These are phyloP conservation scores for Synergus laeviventris DNA, from an alignment of 2,888 invertebrate species.

Conservation along the genomic window DNA sequence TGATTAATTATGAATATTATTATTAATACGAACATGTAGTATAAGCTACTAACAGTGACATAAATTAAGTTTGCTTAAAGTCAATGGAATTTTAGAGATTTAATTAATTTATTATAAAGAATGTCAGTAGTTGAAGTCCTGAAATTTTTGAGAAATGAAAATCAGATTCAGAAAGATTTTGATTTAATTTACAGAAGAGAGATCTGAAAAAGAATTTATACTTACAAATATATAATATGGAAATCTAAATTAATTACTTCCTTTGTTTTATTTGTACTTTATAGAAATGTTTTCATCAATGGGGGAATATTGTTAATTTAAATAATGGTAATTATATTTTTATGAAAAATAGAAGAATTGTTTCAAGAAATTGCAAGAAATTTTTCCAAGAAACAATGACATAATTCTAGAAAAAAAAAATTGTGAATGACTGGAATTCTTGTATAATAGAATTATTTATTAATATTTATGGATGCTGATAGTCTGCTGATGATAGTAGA, in stretches of 20 bases:
- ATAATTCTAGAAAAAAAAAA: not conserved
- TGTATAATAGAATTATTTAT: not conserved
- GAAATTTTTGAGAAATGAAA: not conserved
- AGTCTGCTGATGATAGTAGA: too few relatives aligned
- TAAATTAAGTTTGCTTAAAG: not conserved
- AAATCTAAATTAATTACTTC: not conserved
- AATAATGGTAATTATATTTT: not conserved
- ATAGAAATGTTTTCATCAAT: not conserved
- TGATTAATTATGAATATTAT: conserved; percentile 14
- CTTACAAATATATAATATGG: not conserved
- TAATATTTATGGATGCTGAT: too few relatives aligned
- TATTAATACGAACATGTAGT: conserved; percentile 26
- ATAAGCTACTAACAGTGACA: not conserved
- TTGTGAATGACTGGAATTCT: not conserved
- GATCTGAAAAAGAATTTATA: not conserved
- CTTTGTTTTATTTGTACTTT: not conserved
- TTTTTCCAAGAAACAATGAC: not conserved
- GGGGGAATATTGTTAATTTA: not conserved
- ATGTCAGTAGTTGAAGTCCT: not conserved
- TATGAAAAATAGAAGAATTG: not conserved
- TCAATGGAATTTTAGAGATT: not conserved
- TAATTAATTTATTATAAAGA: not conserved
- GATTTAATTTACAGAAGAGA: not conserved
- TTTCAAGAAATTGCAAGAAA: not conserved
- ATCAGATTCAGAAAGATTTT: not conserved